Conservation (phyloP, 1,140 invertebrate species). For the Dreissena rostriformis region DNA sequence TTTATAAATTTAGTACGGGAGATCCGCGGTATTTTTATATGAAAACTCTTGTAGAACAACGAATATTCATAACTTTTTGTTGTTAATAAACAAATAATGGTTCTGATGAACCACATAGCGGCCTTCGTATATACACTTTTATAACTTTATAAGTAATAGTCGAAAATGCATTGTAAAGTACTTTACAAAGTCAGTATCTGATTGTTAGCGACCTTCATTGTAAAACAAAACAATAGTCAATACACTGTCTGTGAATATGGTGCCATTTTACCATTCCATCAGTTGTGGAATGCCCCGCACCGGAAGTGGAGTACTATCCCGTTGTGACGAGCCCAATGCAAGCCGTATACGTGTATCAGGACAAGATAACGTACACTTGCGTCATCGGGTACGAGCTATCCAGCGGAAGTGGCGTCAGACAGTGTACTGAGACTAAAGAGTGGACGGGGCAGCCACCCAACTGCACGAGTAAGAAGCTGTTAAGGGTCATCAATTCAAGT, state of each 20-base stretch:
- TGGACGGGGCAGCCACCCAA: conserved; percentile 18
- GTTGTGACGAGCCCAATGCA: not conserved
- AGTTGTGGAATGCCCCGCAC: conserved; percentile 1
- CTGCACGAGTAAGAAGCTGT: conserved; percentile 32
- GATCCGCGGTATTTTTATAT: too few species aligned
- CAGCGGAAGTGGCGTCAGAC: not conserved
- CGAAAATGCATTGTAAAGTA: too few species aligned
- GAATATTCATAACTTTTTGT: too few species aligned
- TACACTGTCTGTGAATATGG: too few species aligned
- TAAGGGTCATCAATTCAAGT: too few species aligned
- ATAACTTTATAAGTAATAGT: not conserved
- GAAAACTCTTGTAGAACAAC: too few species aligned
- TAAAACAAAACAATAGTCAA: too few species aligned
- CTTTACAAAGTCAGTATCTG: too few species aligned
- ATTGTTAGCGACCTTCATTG: too few species aligned
- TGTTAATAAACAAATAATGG: too few species aligned
- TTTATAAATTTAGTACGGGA: too few species aligned
- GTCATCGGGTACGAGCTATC: conserved; percentile 17
- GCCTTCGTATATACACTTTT: not conserved
- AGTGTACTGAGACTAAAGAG: not conserved
- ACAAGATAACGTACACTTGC: not conserved
- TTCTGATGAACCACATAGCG: not conserved
- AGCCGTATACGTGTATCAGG: not conserved
- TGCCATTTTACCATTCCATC: not conserved
- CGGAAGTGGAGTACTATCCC: not conserved